Evolutionary conservation across 2,113 vertebrate genomes (phyloP).

Genomic region (Anguilla japonica): DNA sequence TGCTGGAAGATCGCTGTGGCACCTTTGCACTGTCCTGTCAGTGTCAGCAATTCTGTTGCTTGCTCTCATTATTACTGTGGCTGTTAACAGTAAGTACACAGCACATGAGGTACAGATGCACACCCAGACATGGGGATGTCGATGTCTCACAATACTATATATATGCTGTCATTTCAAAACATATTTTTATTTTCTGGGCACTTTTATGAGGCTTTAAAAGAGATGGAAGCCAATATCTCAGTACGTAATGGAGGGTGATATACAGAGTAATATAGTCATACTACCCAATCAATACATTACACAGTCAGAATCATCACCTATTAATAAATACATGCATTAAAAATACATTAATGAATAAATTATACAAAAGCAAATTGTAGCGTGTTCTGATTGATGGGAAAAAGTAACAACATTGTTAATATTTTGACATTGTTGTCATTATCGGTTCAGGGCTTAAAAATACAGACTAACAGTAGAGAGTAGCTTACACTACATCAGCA

Average conservation of each 20-base stretch:
- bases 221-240: not conserved
- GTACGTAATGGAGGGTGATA: not conserved
- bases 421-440: not conserved
- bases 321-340: no score
- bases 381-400: not conserved
- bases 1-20: slow-evolving; percentile 36
- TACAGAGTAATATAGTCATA: no score
- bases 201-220: not conserved
- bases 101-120: not conserved
- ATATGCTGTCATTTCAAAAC: not conserved
- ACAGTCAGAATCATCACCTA: not conserved
- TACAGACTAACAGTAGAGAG: not conserved
- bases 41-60: slow-evolving; percentile 44
- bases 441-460: not conserved
- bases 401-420: not conserved
- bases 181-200: not conserved
- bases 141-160: not conserved
- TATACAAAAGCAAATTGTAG: no score
- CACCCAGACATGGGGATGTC: not conserved
- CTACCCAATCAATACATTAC: not conserved
- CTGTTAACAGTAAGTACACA: slow-evolving; percentile 46
- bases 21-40: slow-evolving; percentile 43
- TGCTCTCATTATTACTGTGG: slow-evolving; percentile 58
- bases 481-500: not conserved
- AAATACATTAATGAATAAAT: no score